Conservation (phyloP, 2,797 vertebrate genomes). For the Australoheros facetus region DNA sequence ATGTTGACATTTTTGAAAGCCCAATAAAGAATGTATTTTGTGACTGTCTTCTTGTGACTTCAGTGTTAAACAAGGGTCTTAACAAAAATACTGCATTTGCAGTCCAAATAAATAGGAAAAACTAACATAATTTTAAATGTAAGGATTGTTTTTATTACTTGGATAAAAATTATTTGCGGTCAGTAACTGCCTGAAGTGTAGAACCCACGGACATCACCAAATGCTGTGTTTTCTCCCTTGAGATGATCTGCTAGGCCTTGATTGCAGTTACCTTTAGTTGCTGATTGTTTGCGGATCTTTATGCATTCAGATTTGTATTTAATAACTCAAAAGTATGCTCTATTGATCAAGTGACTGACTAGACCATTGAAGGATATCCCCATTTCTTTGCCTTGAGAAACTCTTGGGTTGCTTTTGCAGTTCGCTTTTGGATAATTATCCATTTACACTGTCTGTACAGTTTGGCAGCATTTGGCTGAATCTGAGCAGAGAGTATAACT, state of each 20-base stretch:
- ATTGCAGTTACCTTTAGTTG: neutral
- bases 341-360: neutral
- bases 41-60: neutral
- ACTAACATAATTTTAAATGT: neutral
- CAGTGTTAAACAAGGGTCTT: neutral
- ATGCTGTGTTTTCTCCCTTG: neutral
- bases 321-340: neutral
- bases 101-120: neutral
- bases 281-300: neutral
- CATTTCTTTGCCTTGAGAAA: neutral
- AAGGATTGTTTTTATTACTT: neutral
- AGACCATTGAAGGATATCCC: too few relatives aligned
- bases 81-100: accelerated
- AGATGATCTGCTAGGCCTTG: neutral
- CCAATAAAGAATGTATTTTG: neutral
- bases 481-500: neutral
- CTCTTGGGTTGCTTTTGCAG: neutral
- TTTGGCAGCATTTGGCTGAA: neutral
- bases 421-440: neutral
- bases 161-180: neutral
- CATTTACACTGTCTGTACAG: neutral
- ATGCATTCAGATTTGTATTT: neutral
- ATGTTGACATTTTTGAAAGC: conserved; percentile 19
- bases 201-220: neutral
- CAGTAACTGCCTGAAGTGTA: neutral